phyloP scores from a whole-genome alignment of 2,797 vertebrate genomes.

The Diplodus puntazzo region DNA sequence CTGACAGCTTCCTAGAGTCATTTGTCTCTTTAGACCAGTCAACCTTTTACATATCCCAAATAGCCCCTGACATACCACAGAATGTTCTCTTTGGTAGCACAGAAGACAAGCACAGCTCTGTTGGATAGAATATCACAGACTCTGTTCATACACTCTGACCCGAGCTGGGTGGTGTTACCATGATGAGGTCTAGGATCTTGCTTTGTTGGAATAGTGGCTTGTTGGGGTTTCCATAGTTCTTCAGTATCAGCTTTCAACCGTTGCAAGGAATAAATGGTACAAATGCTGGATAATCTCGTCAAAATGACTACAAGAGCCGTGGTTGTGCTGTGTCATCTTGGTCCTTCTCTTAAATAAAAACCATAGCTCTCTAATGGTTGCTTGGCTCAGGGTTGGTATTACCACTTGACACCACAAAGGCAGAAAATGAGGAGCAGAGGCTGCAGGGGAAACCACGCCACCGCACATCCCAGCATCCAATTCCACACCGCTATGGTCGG shows the following conservation, averaged over 20 bases:
- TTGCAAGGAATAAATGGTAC: constrained; percentile 53
- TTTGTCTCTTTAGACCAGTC: constrained; percentile 57
- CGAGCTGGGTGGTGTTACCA: constrained; percentile 59
- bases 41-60: constrained; percentile 57
- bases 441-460: constrained; percentile 52
- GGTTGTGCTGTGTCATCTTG: constrained; percentile 55
- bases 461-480: constrained; percentile 47
- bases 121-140: constrained; percentile 67
- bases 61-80: constrained; percentile 49
- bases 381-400: constrained; percentile 56
- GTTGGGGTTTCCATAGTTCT: constrained; percentile 61
- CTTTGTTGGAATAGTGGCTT: constrained; percentile 64
- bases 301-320: constrained; percentile 62
- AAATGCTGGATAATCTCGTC: constrained; percentile 62
- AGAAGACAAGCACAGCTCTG: constrained; percentile 52
- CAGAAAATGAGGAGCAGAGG: constrained; percentile 70
- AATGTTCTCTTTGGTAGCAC: constrained; percentile 44
- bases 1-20: constrained; percentile 64
- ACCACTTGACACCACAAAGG: constrained; percentile 64
- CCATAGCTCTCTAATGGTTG: constrained; percentile 52
- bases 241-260: constrained; percentile 65
- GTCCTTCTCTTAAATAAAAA: constrained; percentile 68
- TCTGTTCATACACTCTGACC: constrained; percentile 50
- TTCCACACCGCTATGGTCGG: constrained; percentile 36
- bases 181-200: constrained; percentile 55